Evolutionary conservation across 2,797 vertebrate genomes (phyloP).

Genomic region (Propithecus perrieri): DNA sequence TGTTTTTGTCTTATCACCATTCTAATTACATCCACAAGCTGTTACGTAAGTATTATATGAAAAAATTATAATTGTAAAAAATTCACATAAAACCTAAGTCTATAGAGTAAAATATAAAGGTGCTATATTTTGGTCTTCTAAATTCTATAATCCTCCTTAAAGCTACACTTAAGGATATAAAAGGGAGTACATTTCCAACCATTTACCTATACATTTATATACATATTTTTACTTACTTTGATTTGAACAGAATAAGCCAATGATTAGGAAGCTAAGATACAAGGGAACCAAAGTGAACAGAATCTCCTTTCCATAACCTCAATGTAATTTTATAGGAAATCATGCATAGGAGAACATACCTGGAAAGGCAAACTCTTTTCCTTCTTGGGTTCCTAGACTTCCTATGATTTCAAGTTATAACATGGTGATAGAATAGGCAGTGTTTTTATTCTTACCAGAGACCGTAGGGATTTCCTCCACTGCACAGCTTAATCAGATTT

Average conservation of each 20-base stretch:
- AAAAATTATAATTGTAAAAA: neutral
- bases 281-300: neutral
- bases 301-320: neutral
- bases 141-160: neutral
- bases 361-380: neutral
- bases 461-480: neutral
- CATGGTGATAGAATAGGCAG: neutral
- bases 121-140: neutral
- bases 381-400: neutral
- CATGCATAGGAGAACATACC: neutral
- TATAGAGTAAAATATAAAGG: neutral
- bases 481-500: neutral
- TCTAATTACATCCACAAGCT: neutral
- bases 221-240: neutral
- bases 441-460: conserved; percentile 13
- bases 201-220: neutral
- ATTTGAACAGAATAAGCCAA: neutral
- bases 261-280: neutral
- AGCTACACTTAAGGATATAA: neutral
- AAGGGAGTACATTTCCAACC: neutral
- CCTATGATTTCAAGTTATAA: neutral
- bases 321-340: neutral
- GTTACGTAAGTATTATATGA: neutral
- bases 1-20: neutral
- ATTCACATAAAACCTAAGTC: neutral